Evolutionary conservation across 1,140 invertebrate species (phyloP), one percentile per base, ranked within the genome.

Genomic region (Diploscapter pachys): DNA sequence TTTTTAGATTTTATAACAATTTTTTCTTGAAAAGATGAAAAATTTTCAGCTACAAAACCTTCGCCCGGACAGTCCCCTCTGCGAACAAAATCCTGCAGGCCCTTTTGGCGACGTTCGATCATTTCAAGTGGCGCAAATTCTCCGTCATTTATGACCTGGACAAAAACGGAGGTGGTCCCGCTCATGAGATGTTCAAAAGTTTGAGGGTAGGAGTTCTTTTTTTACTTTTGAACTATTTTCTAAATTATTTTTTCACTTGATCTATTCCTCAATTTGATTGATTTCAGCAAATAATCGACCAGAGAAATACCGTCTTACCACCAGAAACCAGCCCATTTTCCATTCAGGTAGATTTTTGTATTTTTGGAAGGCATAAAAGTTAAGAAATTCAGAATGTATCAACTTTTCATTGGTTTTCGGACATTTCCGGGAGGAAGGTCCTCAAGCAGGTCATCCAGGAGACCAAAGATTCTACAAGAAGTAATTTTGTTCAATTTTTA

Each of bases 71-170:
- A 8, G 93, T 95, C 86, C 94, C 95, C 31, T 93, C 94, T 13
- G 92, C 95, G 81, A 93, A 91, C 56, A 93, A 93, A 90, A 93
- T 96, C 49, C 94, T 93, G 53, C 95, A 95, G 87, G 96, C 94
- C 48, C 91, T 97, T 67, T 91, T 96, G 82, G 91, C 94, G 0
- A 87, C 97, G 63, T 87, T 98, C 71, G 88, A 90, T 57, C 92
- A 96, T 87, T 95, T 93, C 87, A 91, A 92, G 79, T 98, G 95
- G 95, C 90, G 91, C 73, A 94, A 94, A 85, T 96, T 97, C 87
- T 91, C 92, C 13, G 92, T 98, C 63, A 89, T 98, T n/a, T 91
- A 91, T 72, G 93, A 96, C 31, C 31, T 31, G 31, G 31, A 31
- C 31, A 31, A 31, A 31, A 31, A 31, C 1, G 31, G 31, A 31